phyloP scores from a whole-genome alignment of 1,140 invertebrate genomes.

The Aplysia californica region DNA sequence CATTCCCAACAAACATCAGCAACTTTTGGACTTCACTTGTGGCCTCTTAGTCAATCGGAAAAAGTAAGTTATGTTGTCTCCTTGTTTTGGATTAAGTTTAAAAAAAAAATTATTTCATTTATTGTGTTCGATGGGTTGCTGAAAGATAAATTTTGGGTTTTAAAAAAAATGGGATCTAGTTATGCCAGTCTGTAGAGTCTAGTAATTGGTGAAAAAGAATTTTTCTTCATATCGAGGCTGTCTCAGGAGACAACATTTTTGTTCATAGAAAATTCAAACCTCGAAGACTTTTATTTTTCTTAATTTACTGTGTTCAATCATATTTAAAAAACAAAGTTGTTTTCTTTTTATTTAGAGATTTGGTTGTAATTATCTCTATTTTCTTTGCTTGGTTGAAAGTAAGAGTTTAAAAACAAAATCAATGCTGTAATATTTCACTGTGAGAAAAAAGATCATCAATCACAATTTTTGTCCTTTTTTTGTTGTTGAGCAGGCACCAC shows the following conservation, averaged over 20 bases:
- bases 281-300: background rate
- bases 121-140: too few relatives aligned
- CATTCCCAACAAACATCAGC: constrained; percentile 52
- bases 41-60: constrained; percentile 51
- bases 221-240: background rate
- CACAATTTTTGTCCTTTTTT: constrained; percentile 2
- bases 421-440: background rate
- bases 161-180: too few relatives aligned
- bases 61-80: constrained; percentile 33
- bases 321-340: background rate
- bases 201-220: too few relatives aligned
- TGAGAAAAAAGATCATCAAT: background rate
- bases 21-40: constrained; percentile 44
- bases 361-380: background rate
- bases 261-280: background rate
- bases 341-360: background rate
- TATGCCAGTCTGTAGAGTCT: too few relatives aligned
- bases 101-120: too few relatives aligned
- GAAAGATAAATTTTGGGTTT: too few relatives aligned
- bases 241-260: background rate
- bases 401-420: background rate
- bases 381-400: background rate
- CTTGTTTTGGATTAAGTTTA: too few relatives aligned
- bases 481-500: constrained; percentile 10
- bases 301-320: too few relatives aligned